Percentiles rank a stretch among this genome's conserved stretches.
These are phyloP conservation scores for Phalanger gymnotis DNA, from an alignment of 2,797 vertebrate genomes.

Conservation along the genomic window DNA sequence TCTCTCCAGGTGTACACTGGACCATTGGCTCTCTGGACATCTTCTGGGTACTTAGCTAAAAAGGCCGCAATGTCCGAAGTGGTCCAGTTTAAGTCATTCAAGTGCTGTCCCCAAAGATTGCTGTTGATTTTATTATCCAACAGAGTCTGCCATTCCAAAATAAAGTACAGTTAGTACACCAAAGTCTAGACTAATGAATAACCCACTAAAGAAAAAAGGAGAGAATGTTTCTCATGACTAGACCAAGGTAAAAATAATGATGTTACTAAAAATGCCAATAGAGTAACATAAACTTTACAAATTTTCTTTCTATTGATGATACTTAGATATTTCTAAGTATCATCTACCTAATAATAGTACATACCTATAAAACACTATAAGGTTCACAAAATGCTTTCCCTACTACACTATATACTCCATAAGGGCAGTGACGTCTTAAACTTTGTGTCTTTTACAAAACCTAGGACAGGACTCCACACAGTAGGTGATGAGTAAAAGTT, in stretches of 20 bases:
- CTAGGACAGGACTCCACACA: not conserved
- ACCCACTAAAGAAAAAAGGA: not conserved
- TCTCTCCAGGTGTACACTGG: constrained; percentile 93
- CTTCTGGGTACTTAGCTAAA: constrained; percentile 89
- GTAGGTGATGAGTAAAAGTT: not conserved
- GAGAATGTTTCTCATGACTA: not conserved
- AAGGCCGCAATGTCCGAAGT: constrained; percentile 90
- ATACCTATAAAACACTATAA: not conserved
- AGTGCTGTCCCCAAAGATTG: constrained; percentile 87
- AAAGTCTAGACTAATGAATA: not conserved
- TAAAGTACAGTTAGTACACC: not conserved
- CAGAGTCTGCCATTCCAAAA: constrained; percentile 86
- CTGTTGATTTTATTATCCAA: constrained; percentile 91
- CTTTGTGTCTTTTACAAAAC: not conserved
- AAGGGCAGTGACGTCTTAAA: not conserved
- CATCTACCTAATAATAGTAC: not conserved
- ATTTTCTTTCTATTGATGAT: not conserved
- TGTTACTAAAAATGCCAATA: not conserved
- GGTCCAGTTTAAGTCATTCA: constrained; percentile 89
- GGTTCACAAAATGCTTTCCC: constrained; percentile 12
- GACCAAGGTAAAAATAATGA: not conserved
- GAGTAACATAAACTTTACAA: not conserved
- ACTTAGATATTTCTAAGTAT: not conserved
- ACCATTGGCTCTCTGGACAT: constrained; percentile 80
- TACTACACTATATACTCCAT: not conserved